Evolutionary conservation across 2,888 invertebrate genomes (phyloP), one percentile per base, ranked within the genome.

Genomic region (Rhaphigaster nebulosa): DNA sequence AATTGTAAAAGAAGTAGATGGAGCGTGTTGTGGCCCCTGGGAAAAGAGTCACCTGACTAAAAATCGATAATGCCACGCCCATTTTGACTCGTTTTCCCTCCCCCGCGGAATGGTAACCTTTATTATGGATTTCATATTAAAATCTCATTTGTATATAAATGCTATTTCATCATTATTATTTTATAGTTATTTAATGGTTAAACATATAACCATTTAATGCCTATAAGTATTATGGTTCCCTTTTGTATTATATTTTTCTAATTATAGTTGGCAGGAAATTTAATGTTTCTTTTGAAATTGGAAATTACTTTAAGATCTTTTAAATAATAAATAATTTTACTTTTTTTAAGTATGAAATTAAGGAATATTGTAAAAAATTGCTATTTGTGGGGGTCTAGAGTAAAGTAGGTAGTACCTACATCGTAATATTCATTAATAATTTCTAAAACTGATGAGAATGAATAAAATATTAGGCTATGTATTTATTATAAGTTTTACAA

Each of bases 31-130:
- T 60, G 12, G 34, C 34, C 38, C 29, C 56, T 88, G 88, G 88
- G 88, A 88, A 88, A 88, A 88, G 65, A 88, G 88, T 88, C 88
- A 88, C 88, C 88, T 88, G 88, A 60, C 87, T 41, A 60, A 60
- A 56, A 60, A 88, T 88, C 88, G 45, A 88, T 88, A 41, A 56
- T 12, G 60, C 88, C 88, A 13, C 88, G 88, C 88, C 88, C 88
- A 56, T 60, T 87, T 84, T 84, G 84, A 45, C 84, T 84, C 45
- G 80, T 38, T 80, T 80, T 41, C 84, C 84, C 84, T n/a, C 45
- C 26, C 38, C n/a, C 45, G n/a, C n/a, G 15, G 13, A 84, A 84
- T 84, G 84, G 45, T 84, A 84, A 84, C 41, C 84, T 45, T 50
- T 76, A 76, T 38, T 10, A 38, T 76, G 70, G 70, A 76, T 76